These are phyloP conservation scores for Triops longicaudatus DNA, from an alignment of 1,140 invertebrate species.

Conservation along the genomic window DNA sequence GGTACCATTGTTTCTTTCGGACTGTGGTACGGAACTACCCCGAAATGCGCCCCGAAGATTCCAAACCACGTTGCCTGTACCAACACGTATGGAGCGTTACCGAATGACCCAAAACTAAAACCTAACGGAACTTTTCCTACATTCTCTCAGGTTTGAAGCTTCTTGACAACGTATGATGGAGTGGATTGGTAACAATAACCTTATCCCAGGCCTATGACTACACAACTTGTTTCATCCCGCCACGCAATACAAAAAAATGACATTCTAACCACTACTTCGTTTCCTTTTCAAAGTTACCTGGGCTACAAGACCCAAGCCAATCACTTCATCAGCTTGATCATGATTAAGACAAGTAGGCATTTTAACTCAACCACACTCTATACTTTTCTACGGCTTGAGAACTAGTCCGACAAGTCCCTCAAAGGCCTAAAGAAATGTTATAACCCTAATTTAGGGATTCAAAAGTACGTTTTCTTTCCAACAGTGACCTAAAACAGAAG, in stretches of 20 bases:
- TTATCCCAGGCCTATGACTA: constrained; percentile 9
- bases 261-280: neutral
- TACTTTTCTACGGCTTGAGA: no score
- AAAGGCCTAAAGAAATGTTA: neutral
- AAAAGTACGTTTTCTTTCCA: neutral
- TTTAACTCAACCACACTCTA: no score
- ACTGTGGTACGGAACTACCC: neutral
- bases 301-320: neutral
- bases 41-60: neutral
- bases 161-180: neutral
- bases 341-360: no score
- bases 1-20: neutral
- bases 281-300: neutral
- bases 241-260: neutral
- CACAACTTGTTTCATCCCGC: neutral
- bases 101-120: constrained; percentile 1
- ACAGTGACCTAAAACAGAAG: neutral
- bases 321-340: neutral
- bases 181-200: neutral
- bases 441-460: neutral
- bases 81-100: neutral
- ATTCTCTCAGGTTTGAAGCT: neutral
- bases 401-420: no score
- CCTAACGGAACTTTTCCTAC: constrained; percentile 6
- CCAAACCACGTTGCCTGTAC: neutral